phyloP scores from a whole-genome alignment of 2,888 invertebrate genomes.

The Drosophila helvetica region DNA sequence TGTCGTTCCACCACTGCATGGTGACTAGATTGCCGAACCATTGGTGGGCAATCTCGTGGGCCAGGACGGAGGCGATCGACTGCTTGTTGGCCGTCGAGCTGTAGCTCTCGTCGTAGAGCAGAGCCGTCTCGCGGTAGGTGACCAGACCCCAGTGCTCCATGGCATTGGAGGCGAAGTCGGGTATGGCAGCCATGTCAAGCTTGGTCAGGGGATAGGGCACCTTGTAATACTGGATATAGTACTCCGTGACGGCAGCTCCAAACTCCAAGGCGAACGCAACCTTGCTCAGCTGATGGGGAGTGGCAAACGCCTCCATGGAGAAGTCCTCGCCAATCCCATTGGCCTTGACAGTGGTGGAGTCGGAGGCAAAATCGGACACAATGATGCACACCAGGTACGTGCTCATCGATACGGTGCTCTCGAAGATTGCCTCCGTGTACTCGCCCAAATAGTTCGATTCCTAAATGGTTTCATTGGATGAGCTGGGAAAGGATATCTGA shows the following conservation, averaged over 20 bases:
- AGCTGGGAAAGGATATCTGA: background rate
- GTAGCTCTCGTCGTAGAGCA: slow-evolving; percentile 89
- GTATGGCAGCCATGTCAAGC: slow-evolving; percentile 85
- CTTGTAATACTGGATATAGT: slow-evolving; percentile 92
- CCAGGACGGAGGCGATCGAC: slow-evolving; percentile 90
- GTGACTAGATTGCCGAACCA: slow-evolving; percentile 96
- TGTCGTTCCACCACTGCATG: slow-evolving; percentile 96
- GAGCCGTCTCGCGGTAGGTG: slow-evolving; percentile 93
- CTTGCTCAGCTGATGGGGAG: slow-evolving; percentile 89
- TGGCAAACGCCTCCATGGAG: slow-evolving; percentile 89
- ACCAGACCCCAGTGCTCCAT: slow-evolving; percentile 98
- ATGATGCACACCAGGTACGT: slow-evolving; percentile 96
- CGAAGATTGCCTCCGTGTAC: slow-evolving; percentile 89
- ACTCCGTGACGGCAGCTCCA: slow-evolving; percentile 90
- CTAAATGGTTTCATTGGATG: slow-evolving; percentile 10
- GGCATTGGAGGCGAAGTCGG: slow-evolving; percentile 87
- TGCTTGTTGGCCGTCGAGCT: slow-evolving; percentile 92
- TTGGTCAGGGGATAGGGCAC: slow-evolving; percentile 95
- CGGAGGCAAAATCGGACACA: slow-evolving; percentile 91
- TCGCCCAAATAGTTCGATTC: slow-evolving; percentile 70
- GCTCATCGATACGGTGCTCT: slow-evolving; percentile 94
- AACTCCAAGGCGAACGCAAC: slow-evolving; percentile 90
- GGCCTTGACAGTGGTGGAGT: slow-evolving; percentile 84
- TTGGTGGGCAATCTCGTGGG: slow-evolving; percentile 97
- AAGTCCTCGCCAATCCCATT: slow-evolving; percentile 86